phyloP scores from a whole-genome alignment of 2,888 invertebrate species.

The Tetanocera ferruginea region DNA sequence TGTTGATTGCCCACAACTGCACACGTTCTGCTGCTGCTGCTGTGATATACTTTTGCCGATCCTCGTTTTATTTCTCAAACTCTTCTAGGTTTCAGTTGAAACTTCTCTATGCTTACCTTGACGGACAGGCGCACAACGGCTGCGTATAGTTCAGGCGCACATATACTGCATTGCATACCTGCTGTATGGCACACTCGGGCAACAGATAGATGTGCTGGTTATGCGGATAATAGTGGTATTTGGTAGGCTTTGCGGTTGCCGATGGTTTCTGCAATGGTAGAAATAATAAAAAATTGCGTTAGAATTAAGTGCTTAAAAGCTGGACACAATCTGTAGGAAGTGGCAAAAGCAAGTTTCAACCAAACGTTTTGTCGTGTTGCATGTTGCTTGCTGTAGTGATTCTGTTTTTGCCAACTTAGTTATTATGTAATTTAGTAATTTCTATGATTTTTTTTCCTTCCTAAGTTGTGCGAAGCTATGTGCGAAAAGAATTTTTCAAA shows the following conservation, averaged over 20 bases:
- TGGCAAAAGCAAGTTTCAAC: background rate
- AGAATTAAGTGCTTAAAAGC: constrained; percentile 26
- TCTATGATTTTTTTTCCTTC: background rate
- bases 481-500: no score
- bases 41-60: no score
- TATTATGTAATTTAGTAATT: background rate
- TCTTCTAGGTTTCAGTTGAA: background rate
- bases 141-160: constrained; percentile 92
- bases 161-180: constrained; percentile 94
- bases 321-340: constrained; percentile 5
- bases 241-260: constrained; percentile 86
- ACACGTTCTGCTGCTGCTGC: background rate
- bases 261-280: constrained; percentile 78
- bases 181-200: constrained; percentile 95
- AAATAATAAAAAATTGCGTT: constrained; percentile 33
- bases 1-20: background rate
- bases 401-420: background rate
- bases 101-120: constrained; percentile 71
- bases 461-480: background rate
- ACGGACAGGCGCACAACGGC: constrained; percentile 91
- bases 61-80: background rate
- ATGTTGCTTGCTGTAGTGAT: background rate
- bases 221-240: constrained; percentile 94
- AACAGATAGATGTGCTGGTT: constrained; percentile 92
- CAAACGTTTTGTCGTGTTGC: background rate